Percentiles rank a stretch among this genome's conserved stretches.
These are phyloP conservation scores for Dysdera silvatica DNA, from an alignment of 1,140 invertebrate genomes.

Conservation along the genomic window DNA sequence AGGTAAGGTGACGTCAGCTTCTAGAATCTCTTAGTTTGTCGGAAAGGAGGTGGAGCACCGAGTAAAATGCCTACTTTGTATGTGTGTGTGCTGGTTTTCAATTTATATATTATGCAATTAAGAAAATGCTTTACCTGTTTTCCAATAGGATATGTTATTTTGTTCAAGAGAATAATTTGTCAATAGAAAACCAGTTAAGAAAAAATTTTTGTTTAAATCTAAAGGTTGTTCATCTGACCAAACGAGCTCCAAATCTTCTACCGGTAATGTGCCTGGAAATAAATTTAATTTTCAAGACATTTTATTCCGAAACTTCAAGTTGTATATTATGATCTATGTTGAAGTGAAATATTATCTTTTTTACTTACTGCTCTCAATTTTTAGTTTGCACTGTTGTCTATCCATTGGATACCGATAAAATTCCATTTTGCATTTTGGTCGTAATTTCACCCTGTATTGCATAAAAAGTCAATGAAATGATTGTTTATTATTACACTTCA, in stretches of 20 bases:
- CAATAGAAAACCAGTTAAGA: constrained; percentile 18
- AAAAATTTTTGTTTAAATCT: constrained; percentile 53
- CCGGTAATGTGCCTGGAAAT: constrained; percentile 47
- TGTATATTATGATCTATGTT: neutral
- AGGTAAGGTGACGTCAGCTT: too few relatives aligned
- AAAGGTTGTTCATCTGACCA: constrained; percentile 67
- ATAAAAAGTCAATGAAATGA: neutral
- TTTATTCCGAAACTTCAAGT: neutral
- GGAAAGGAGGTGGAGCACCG: too few relatives aligned
- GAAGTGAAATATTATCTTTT: neutral
- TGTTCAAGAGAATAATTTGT: constrained; percentile 12
- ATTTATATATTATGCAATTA: too few relatives aligned
- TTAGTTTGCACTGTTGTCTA: constrained; percentile 53
- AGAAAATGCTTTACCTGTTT: constrained; percentile 18
- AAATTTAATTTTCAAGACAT: constrained; percentile 29
- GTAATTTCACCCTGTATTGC: constrained; percentile 49
- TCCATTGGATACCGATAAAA: constrained; percentile 54
- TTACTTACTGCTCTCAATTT: constrained; percentile 53
- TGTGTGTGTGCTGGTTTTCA: too few relatives aligned
- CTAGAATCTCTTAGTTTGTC: too few relatives aligned
- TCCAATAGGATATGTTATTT: neutral
- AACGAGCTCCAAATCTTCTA: constrained; percentile 57
- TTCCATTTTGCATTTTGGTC: constrained; percentile 56
- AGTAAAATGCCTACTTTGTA: too few relatives aligned
- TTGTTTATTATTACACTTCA: too few relatives aligned